Percentiles rank a stretch among this genome's conserved stretches.
phyloP scores from a whole-genome alignment of 2,888 invertebrate species.

The Epinotia demarniana region DNA sequence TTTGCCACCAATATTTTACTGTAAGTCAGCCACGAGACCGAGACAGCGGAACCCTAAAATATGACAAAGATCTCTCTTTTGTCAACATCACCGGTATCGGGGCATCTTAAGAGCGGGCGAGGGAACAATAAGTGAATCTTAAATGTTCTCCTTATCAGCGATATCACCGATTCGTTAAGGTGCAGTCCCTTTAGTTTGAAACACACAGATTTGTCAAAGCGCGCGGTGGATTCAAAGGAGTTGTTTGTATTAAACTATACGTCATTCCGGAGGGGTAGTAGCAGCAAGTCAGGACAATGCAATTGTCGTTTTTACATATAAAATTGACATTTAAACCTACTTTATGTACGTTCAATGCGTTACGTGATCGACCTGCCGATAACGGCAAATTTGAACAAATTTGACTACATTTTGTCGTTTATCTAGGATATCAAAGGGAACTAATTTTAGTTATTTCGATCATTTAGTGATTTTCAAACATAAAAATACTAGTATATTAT shows the following conservation, averaged over 20 bases:
- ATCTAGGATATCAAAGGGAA: too few species aligned
- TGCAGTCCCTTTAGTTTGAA: conserved; percentile 48
- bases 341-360: too few species aligned
- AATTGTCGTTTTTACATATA: too few species aligned
- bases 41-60: conserved; percentile 62
- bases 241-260: neutral
- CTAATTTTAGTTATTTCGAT: too few species aligned
- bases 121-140: conserved; percentile 82
- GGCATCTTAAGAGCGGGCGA: conserved; percentile 77
- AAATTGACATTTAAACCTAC: too few species aligned
- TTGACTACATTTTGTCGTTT: too few species aligned
- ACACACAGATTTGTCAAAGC: conserved; percentile 33
- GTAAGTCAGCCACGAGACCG: neutral
- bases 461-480: too few species aligned
- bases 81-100: conserved; percentile 80
- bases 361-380: too few species aligned
- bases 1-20: neutral
- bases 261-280: too few species aligned
- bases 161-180: conserved; percentile 62
- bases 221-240: conserved; percentile 36
- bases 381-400: too few species aligned
- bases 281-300: too few species aligned
- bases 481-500: too few species aligned
- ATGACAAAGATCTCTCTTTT: conserved; percentile 77
- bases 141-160: conserved; percentile 76